phyloP scores from a whole-genome alignment of 2,888 invertebrate species.

The Xanthostigma xanthostigma region DNA sequence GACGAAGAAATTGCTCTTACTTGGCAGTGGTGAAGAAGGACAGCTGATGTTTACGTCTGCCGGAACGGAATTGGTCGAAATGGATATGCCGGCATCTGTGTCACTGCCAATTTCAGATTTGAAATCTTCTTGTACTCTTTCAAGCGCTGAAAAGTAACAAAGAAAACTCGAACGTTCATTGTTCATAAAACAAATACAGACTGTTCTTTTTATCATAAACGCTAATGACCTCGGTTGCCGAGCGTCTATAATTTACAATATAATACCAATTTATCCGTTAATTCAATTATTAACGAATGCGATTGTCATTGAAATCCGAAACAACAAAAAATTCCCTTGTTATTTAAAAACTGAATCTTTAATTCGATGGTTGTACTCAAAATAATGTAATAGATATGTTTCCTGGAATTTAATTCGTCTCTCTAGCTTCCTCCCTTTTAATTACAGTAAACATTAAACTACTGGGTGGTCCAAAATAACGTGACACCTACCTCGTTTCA shows the following conservation, averaged over 20 bases:
- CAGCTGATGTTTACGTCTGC: conserved; percentile 32
- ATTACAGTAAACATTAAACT: no score
- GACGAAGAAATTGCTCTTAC: conserved; percentile 21
- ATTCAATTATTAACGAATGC: no score
- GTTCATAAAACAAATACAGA: background rate
- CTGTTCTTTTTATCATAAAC: background rate
- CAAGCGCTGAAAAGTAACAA: conserved; percentile 33
- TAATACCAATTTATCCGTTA: no score
- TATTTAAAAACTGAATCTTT: no score
- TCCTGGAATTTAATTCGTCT: background rate
- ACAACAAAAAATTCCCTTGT: background rate
- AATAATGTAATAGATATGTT: no score
- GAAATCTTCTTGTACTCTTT: conserved; percentile 48
- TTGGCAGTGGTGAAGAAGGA: conserved; percentile 32
- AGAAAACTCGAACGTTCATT: background rate
- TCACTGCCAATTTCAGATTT: conserved; percentile 38
- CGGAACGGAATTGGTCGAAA: conserved; percentile 19
- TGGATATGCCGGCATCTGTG: background rate
- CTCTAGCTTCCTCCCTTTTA: background rate
- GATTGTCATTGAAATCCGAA: no score
- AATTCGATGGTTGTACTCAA: no score
- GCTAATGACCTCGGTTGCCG: background rate
- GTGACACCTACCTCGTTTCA: conserved; percentile 58
- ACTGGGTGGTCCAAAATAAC: conserved; percentile 1
- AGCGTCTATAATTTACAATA: no score